Conservation (phyloP, 2,797 vertebrate species). For the Notamacropus eugenii region DNA sequence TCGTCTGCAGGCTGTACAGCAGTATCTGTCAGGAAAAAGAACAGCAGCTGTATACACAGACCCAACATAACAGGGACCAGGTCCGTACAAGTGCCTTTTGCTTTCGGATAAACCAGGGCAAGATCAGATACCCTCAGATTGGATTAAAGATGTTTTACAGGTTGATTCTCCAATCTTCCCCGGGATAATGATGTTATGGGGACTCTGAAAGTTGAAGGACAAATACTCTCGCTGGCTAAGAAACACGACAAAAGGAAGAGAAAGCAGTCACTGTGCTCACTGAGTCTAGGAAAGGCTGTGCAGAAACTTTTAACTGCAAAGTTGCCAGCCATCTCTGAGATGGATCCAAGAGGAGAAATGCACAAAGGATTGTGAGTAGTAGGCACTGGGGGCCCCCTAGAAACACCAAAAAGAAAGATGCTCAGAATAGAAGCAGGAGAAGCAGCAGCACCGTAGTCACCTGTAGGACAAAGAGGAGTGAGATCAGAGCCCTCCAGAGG, state of each 20-base stretch:
- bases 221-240: background rate
- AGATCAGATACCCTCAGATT: background rate
- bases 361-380: background rate
- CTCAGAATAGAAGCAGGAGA: background rate
- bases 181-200: background rate
- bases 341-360: background rate
- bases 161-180: background rate
- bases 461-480: too few species aligned
- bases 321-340: background rate
- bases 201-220: background rate
- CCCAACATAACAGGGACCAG: accelerated
- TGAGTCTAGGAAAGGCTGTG: background rate
- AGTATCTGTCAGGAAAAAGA: constrained; percentile 88
- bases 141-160: background rate
- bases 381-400: background rate
- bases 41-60: background rate
- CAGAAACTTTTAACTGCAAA: background rate
- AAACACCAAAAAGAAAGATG: background rate
- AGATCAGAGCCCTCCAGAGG: background rate
- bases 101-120: background rate
- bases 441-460: background rate
- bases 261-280: background rate
- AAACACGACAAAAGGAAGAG: background rate
- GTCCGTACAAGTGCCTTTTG: accelerated
- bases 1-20: constrained; percentile 92